phyloP scores from a whole-genome alignment of 2,113 vertebrate species.

The Pedionomus torquatus region DNA sequence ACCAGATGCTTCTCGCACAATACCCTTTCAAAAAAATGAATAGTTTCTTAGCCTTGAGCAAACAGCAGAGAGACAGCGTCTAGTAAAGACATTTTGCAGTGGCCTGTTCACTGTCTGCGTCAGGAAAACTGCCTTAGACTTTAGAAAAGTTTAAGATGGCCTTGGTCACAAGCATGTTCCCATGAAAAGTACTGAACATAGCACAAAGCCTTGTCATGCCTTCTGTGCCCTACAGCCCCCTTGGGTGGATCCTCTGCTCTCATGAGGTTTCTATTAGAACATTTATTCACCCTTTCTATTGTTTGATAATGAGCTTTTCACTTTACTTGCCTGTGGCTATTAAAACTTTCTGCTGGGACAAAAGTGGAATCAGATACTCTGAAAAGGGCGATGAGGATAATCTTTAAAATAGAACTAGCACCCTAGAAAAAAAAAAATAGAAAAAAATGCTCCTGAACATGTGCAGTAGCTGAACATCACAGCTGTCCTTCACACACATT shows the following conservation, averaged over 20 bases:
- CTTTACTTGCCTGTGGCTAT: not conserved
- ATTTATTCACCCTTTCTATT: constrained; percentile 8
- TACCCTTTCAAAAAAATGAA: not conserved
- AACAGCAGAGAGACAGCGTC: not conserved
- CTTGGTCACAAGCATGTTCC: not conserved
- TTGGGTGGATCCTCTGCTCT: not conserved
- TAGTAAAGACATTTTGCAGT: not conserved
- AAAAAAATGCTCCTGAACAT: not conserved
- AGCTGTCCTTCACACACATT: not conserved
- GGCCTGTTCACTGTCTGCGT: not conserved
- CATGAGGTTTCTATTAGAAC: not conserved
- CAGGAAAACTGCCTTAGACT: not conserved
- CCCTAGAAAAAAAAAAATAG: not conserved
- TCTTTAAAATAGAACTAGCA: not conserved
- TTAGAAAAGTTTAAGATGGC: not conserved
- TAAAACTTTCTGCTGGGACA: not conserved
- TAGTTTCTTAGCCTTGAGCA: not conserved
- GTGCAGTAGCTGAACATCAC: not conserved
- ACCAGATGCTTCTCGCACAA: not conserved
- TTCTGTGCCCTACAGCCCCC: not conserved
- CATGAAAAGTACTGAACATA: not conserved
- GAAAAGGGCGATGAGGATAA: not conserved
- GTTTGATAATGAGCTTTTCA: constrained; percentile 11
- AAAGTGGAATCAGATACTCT: not conserved
- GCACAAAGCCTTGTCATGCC: not conserved